These are phyloP conservation scores for Synaphobranchus kaupii DNA, from an alignment of 2,797 vertebrate species.

Conservation along the genomic window DNA sequence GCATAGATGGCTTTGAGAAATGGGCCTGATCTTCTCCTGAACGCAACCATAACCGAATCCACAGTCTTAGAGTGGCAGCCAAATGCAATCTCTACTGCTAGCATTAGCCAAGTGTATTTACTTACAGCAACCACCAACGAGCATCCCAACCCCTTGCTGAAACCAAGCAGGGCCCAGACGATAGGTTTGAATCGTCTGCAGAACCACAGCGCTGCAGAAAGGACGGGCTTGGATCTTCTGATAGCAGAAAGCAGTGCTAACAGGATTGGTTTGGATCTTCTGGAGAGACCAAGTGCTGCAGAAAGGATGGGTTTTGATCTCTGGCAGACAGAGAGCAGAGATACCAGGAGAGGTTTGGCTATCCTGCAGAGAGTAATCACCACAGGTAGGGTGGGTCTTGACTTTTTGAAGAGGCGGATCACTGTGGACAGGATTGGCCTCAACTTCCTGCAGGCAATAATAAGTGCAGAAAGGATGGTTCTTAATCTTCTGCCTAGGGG, in stretches of 20 bases:
- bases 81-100: neutral
- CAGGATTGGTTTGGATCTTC: neutral
- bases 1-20: neutral
- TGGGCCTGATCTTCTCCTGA: neutral
- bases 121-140: neutral
- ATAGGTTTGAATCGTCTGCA: neutral
- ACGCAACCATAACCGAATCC: neutral
- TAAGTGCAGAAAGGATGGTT: neutral
- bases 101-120: neutral
- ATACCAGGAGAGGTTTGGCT: neutral
- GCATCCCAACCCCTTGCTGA: neutral
- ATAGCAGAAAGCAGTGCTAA: constrained; percentile 1
- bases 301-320: constrained; percentile 17
- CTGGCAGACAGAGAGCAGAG: neutral
- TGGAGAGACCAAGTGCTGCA: constrained; percentile 1
- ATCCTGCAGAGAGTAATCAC: neutral
- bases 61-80: neutral
- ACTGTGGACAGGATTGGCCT: neutral
- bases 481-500: neutral
- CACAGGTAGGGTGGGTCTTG: neutral
- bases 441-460: neutral
- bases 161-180: neutral
- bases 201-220: constrained; percentile 5
- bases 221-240: constrained; percentile 30
- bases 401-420: neutral